These are phyloP conservation scores for Drosophila novamexicana DNA, from an alignment of 1,140 invertebrate genomes.

Conservation along the genomic window DNA sequence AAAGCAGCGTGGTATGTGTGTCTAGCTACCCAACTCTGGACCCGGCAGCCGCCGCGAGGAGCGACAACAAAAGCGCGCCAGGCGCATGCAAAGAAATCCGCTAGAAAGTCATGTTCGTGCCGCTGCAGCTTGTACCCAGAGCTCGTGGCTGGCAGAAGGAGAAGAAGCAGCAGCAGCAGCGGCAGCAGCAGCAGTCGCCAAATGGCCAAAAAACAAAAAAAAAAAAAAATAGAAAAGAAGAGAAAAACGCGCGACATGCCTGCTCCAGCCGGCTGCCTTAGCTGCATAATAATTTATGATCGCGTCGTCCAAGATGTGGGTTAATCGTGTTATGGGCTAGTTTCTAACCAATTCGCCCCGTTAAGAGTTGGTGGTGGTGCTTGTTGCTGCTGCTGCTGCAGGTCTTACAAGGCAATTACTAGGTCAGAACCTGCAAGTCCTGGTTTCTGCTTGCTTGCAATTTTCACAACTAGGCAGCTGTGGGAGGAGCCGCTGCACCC, in stretches of 20 bases:
- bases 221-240: background rate
- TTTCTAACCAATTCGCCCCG: slow-evolving; percentile 52
- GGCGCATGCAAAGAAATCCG: slow-evolving; percentile 77
- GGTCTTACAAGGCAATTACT: slow-evolving; percentile 68
- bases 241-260: slow-evolving; percentile 53
- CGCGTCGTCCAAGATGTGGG: slow-evolving; percentile 84
- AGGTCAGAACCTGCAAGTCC: slow-evolving; percentile 79
- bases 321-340: slow-evolving; percentile 84
- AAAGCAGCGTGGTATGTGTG: slow-evolving; percentile 18
- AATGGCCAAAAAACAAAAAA: slow-evolving; percentile 33
- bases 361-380: background rate
- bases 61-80: slow-evolving; percentile 60
- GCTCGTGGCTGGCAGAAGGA: slow-evolving; percentile 7
- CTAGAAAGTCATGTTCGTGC: slow-evolving; percentile 82
- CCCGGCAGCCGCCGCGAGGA: slow-evolving; percentile 22
- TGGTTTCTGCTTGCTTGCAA: slow-evolving; percentile 55
- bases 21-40: slow-evolving; percentile 4
- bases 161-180: slow-evolving; percentile 8
- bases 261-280: slow-evolving; percentile 38
- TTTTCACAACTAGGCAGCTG: slow-evolving; percentile 48
- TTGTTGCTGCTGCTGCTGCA: slow-evolving; percentile 1
- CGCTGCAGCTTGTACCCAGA: slow-evolving; percentile 46
- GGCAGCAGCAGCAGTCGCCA: slow-evolving; percentile 10
- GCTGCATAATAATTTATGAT: slow-evolving; percentile 84
- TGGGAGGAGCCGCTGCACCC: slow-evolving; percentile 17